phyloP scores from a whole-genome alignment of 2,113 vertebrate species.

The Dissostichus mawsoni region DNA sequence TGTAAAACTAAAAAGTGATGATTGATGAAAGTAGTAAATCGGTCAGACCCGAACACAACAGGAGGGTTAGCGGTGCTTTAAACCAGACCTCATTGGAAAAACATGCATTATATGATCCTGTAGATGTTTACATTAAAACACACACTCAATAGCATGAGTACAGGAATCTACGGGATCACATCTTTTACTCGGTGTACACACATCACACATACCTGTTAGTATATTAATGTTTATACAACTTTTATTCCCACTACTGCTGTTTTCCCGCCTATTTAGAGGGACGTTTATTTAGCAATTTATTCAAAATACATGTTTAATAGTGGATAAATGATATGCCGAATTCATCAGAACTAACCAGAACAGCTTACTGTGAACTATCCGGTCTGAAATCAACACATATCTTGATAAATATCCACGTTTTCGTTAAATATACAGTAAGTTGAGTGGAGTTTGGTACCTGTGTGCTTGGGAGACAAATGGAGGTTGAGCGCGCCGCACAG shows the following conservation, averaged over 20 bases:
- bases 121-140: not conserved
- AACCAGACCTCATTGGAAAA: not conserved
- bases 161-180: fast-evolving
- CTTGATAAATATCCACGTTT: fast-evolving
- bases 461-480: conserved; percentile 14
- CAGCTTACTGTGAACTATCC: fast-evolving
- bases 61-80: not conserved
- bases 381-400: fast-evolving
- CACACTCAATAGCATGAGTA: fast-evolving
- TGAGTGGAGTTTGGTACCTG: not conserved
- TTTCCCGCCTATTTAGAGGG: not conserved
- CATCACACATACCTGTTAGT: too few species aligned
- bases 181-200: not conserved
- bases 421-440: not conserved
- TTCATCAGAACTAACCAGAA: fast-evolving
- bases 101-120: fast-evolving
- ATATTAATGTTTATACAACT: not conserved
- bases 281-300: not conserved
- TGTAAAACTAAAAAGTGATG: too few species aligned
- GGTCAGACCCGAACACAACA: too few species aligned
- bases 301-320: fast-evolving
- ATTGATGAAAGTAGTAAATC: too few species aligned
- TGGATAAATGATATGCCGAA: not conserved
- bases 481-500: too few species aligned
- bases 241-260: not conserved